Percentiles rank a stretch among this genome's conserved stretches.
These are phyloP conservation scores for Rallus crepitans DNA, from an alignment of 2,797 vertebrate species.

Conservation along the genomic window DNA sequence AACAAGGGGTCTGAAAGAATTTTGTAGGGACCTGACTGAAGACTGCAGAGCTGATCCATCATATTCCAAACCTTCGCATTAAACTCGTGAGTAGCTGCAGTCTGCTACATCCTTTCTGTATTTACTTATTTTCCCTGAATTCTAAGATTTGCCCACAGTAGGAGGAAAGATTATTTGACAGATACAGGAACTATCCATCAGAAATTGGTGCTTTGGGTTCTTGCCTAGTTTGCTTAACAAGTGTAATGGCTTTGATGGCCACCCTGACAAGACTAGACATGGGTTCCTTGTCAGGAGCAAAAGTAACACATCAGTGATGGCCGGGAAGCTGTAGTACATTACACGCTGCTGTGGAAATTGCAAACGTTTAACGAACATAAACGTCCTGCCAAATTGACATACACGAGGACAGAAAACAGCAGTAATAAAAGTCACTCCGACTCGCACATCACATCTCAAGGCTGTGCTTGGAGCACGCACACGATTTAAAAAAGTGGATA, in stretches of 20 bases:
- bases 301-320: not conserved
- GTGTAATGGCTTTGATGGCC: slow-evolving; percentile 8
- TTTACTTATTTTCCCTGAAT: not conserved
- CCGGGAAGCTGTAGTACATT: not conserved
- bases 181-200: not conserved
- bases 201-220: not conserved
- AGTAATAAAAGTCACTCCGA: slow-evolving; percentile 4
- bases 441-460: not conserved
- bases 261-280: not conserved
- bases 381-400: not conserved
- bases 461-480: not conserved
- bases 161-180: not conserved
- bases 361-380: slow-evolving; percentile 45
- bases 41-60: not conserved
- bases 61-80: not conserved
- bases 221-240: slow-evolving; percentile 25
- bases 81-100: not conserved
- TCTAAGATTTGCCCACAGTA: not conserved
- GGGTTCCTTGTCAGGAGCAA: slow-evolving; percentile 9
- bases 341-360: not conserved
- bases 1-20: not conserved
- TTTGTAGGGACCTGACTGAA: not conserved
- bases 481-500: not conserved
- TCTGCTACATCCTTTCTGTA: not conserved
- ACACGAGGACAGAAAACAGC: not conserved